These are phyloP conservation scores for Pseudoips prasinana DNA, from an alignment of 2,888 invertebrate species.

Conservation along the genomic window DNA sequence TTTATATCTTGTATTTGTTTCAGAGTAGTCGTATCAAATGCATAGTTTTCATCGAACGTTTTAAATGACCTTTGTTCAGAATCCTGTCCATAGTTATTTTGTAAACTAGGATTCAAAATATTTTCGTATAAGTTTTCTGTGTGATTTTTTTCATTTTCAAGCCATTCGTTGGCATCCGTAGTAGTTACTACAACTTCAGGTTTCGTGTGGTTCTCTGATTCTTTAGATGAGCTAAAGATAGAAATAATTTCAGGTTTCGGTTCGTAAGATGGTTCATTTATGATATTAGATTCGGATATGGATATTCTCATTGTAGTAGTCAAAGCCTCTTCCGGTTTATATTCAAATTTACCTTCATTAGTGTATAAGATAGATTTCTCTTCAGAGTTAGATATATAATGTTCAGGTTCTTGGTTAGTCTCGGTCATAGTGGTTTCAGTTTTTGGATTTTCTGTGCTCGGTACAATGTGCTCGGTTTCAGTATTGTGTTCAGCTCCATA, in stretches of 20 bases:
- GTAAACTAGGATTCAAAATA: no score
- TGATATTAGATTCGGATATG: slow-evolving; percentile 45
- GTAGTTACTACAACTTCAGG: slow-evolving; percentile 21
- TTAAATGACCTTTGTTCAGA: slow-evolving; percentile 56
- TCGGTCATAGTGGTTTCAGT: slow-evolving; percentile 11
- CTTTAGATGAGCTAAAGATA: not conserved
- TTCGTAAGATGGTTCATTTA: slow-evolving; percentile 52
- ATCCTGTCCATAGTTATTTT: slow-evolving; percentile 22
- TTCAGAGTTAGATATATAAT: slow-evolving; percentile 17
- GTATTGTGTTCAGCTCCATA: slow-evolving; percentile 7
- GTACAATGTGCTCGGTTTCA: slow-evolving; percentile 3
- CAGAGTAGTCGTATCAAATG: slow-evolving; percentile 29
- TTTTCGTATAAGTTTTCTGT: no score
- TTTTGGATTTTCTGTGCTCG: slow-evolving; percentile 8
- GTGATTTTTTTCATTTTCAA: no score
- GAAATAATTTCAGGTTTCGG: slow-evolving; percentile 48
- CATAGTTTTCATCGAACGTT: slow-evolving; percentile 40
- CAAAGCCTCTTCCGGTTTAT: slow-evolving; percentile 30
- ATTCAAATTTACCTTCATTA: slow-evolving; percentile 29
- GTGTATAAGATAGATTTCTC: slow-evolving; percentile 33
- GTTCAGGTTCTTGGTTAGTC: slow-evolving; percentile 25
- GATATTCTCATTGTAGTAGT: slow-evolving; percentile 44
- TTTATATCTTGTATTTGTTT: not conserved
- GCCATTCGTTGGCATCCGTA: slow-evolving; percentile 20
- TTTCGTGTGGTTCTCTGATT: slow-evolving; percentile 18